A percentile compares a stretch with the other conserved stretches of the same genome.
Conservation (phyloP, 1,140 invertebrate genomes). For the Pseudomyrmex cubaensis region DNA sequence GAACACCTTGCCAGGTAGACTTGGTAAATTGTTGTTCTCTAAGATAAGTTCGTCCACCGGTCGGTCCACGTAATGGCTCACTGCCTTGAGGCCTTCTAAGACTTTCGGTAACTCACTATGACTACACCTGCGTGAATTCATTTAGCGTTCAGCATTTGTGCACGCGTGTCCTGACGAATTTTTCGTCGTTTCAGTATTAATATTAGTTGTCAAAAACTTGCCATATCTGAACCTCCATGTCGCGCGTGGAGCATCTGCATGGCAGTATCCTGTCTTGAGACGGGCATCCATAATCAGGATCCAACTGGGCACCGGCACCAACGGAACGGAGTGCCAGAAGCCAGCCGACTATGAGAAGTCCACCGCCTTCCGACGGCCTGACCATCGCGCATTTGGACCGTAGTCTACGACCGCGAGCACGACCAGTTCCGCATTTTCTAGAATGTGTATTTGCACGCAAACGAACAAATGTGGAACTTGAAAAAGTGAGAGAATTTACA, state of each 20-base stretch:
- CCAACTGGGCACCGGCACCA: slow-evolving; percentile 68
- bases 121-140: slow-evolving; percentile 89
- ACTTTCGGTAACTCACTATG: slow-evolving; percentile 93
- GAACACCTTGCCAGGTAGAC: slow-evolving; percentile 92
- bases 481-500: neutral
- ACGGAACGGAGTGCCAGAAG: slow-evolving; percentile 71
- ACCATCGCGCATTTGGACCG: slow-evolving; percentile 82
- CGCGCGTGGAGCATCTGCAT: slow-evolving; percentile 88
- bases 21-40: slow-evolving; percentile 93
- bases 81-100: slow-evolving; percentile 89
- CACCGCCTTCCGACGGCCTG: slow-evolving; percentile 80
- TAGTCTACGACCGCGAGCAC: slow-evolving; percentile 56
- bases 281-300: slow-evolving; percentile 86
- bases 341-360: slow-evolving; percentile 72
- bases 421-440: slow-evolving; percentile 66
- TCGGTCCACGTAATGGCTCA: slow-evolving; percentile 88
- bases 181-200: neutral
- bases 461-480: neutral
- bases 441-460: slow-evolving; percentile 12
- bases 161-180: too few relatives aligned
- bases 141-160: neutral
- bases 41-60: slow-evolving; percentile 94
- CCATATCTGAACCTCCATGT: slow-evolving; percentile 90
- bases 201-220: slow-evolving; percentile 75
- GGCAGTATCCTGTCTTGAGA: slow-evolving; percentile 88